phyloP scores from a whole-genome alignment of 2,797 vertebrate species.

The Chromobotia macracanthus region DNA sequence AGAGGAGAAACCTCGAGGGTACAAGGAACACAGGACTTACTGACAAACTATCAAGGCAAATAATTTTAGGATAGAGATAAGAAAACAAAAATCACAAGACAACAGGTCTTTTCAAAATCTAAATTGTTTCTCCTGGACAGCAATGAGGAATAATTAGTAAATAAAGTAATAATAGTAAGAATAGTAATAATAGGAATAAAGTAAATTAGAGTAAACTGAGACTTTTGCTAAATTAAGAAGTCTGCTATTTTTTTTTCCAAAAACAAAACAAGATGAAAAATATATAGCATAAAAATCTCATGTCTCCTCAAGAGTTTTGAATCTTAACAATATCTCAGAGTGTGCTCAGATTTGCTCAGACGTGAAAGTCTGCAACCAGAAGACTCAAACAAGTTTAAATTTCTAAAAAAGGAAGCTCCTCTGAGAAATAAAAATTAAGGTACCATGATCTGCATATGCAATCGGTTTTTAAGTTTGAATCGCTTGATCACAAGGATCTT shows the following conservation, averaged over 20 bases:
- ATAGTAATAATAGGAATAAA: too few species aligned
- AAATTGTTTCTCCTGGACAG: too few species aligned
- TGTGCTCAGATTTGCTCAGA: too few species aligned
- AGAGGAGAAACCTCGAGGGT: constrained; percentile 14
- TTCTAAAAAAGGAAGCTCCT: too few species aligned
- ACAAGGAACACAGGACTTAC: constrained; percentile 22
- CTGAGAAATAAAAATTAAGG: not conserved
- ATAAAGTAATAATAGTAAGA: too few species aligned
- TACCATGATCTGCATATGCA: not conserved
- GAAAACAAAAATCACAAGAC: not conserved
- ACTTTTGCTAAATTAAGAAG: too few species aligned
- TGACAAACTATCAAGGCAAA: not conserved
- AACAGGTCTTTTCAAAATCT: too few species aligned
- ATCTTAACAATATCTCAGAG: too few species aligned
- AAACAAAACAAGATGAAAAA: not conserved
- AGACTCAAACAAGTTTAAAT: too few species aligned
- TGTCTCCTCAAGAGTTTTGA: too few species aligned
- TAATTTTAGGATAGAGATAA: not conserved
- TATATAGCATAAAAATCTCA: not conserved
- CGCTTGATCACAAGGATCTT: not conserved
- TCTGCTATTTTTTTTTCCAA: not conserved
- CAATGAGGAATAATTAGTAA: not conserved
- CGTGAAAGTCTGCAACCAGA: too few species aligned
- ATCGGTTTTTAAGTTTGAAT: not conserved
- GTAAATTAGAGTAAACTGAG: too few species aligned